A percentile compares a stretch with the other conserved stretches of the same genome.
phyloP scores from a whole-genome alignment of 2,113 vertebrate genomes.

The Holacanthus passer region DNA sequence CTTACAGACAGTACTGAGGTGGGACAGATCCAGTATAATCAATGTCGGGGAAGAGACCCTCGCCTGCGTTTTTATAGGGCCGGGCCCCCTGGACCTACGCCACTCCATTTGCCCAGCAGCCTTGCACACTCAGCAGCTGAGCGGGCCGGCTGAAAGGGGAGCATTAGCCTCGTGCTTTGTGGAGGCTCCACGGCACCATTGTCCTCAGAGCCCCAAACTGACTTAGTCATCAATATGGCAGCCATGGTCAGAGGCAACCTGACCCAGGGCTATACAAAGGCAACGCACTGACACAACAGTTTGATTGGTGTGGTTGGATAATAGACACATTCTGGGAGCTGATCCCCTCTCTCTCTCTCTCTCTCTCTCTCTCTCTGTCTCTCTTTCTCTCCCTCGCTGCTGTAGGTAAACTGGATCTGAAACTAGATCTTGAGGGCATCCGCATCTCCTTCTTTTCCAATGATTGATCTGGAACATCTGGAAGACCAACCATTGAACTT shows the following conservation, averaged over 20 bases:
- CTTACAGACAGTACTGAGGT: conserved; percentile 85
- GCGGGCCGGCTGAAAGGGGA: conserved; percentile 75
- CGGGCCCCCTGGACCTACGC: conserved; percentile 67
- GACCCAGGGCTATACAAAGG: conserved; percentile 75
- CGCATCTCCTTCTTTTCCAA: conserved; percentile 7
- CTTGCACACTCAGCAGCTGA: conserved; percentile 87
- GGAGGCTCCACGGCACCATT: conserved; percentile 76
- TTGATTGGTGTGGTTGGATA: conserved; percentile 81
- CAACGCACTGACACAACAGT: conserved; percentile 84
- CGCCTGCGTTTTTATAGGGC: conserved; percentile 83
- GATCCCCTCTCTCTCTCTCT: conserved; percentile 64
- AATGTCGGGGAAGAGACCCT: conserved; percentile 74
- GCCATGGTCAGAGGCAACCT: conserved; percentile 63
- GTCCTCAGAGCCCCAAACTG: conserved; percentile 79
- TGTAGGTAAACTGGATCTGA: conserved; percentile 53
- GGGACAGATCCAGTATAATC: conserved; percentile 85
- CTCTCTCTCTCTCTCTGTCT: conserved; percentile 40
- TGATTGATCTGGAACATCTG: conserved; percentile 16
- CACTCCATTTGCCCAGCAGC: conserved; percentile 71
- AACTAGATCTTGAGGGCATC: neutral
- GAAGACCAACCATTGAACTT: neutral
- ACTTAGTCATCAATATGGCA: conserved; percentile 85
- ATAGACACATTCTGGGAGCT: conserved; percentile 83
- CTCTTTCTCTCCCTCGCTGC: conserved; percentile 37
- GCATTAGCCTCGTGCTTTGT: conserved; percentile 83